Conservation (phyloP, 37 sponge, comb jelly and placozoan genomes). For the Theonella swinhoei region DNA sequence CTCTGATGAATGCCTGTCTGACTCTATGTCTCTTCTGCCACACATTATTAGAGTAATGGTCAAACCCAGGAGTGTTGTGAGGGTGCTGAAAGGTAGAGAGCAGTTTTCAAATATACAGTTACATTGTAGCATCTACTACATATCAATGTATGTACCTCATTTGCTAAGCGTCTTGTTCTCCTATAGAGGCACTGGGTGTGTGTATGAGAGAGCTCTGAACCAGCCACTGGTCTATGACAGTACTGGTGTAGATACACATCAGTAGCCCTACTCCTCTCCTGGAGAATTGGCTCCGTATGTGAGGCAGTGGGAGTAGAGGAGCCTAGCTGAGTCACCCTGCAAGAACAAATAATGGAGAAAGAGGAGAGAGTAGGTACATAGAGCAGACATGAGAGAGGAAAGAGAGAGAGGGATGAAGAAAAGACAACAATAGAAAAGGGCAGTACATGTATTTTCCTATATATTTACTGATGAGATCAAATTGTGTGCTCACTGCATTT, state of each 20-base stretch:
- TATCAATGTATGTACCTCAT: constrained; percentile 43
- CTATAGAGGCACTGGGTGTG: constrained; percentile 10
- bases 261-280: constrained; percentile 29
- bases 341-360: background rate
- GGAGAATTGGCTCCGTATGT: constrained; percentile 37
- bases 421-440: too few species aligned
- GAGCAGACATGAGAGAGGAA: too few species aligned
- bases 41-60: constrained; percentile 29
- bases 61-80: constrained; percentile 41
- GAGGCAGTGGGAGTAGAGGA: constrained; percentile 35
- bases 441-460: too few species aligned
- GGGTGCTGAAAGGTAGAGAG: constrained; percentile 3
- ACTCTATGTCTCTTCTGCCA: constrained; percentile 62
- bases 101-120: background rate
- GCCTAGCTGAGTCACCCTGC: constrained; percentile 72
- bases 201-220: background rate
- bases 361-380: too few species aligned
- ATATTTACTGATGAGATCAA: too few species aligned
- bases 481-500: too few species aligned
- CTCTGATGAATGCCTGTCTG: constrained; percentile 60
- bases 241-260: background rate
- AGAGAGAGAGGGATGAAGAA: too few species aligned
- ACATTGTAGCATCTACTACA: background rate
- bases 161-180: constrained; percentile 34
- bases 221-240: constrained; percentile 3